Evolutionary conservation across 2,113 vertebrate genomes (phyloP).

Genomic region (Brachyistius frenatus): DNA sequence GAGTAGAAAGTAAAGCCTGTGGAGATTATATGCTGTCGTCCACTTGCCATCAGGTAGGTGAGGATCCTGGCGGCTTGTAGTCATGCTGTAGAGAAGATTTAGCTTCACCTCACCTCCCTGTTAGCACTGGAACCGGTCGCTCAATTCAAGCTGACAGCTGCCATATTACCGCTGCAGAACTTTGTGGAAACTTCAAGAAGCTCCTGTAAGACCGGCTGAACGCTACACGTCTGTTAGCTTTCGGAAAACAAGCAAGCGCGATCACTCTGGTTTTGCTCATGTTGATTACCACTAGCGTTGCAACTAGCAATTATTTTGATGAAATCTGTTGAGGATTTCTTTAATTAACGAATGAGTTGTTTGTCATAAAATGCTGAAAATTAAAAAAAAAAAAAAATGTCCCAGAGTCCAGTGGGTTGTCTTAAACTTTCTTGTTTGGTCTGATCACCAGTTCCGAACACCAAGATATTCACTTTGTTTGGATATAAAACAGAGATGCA

Average conservation of each 20-base stretch:
- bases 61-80: constrained; percentile 72
- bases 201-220: constrained; percentile 47
- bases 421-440: background rate
- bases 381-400: background rate
- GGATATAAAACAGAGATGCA: background rate
- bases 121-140: constrained; percentile 60
- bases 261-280: background rate
- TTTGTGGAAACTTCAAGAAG: constrained; percentile 77
- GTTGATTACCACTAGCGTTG: background rate
- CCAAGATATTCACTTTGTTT: background rate
- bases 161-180: constrained; percentile 78
- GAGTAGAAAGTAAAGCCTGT: constrained; percentile 71
- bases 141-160: constrained; percentile 76
- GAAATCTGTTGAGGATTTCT: background rate
- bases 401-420: background rate
- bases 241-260: constrained; percentile 40
- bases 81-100: constrained; percentile 80
- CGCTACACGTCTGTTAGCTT: constrained; percentile 47
- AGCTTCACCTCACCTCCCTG: constrained; percentile 72
- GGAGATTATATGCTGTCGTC: constrained; percentile 85
- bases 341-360: background rate
- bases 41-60: constrained; percentile 81
- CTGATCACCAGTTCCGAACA: background rate
- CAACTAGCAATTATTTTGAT: background rate
- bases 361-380: background rate